Conservation (phyloP, 2,797 vertebrate genomes). For the Anas capensis region DNA sequence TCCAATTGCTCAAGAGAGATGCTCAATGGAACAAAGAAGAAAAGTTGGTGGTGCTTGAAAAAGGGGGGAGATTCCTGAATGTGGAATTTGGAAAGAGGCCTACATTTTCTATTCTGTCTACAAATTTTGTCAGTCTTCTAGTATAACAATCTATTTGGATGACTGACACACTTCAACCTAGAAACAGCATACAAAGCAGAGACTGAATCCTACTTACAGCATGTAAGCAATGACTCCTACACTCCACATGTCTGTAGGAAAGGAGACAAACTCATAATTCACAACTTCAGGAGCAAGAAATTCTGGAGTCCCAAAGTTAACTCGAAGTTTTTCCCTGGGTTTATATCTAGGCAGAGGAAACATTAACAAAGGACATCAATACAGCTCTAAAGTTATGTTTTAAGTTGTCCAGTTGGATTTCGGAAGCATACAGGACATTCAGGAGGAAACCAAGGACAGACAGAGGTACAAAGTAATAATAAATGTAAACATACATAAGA, state of each 20-base stretch:
- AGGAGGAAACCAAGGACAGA: not conserved
- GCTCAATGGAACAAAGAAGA: not conserved
- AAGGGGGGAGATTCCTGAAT: not conserved
- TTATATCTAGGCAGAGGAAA: slow-evolving; percentile 87
- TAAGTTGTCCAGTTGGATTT: not conserved
- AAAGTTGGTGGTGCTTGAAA: not conserved
- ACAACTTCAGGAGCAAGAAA: slow-evolving; percentile 97
- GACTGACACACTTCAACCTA: not conserved
- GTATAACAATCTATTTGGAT: not conserved
- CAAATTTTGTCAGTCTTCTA: not conserved
- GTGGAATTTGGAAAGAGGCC: not conserved
- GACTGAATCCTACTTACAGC: slow-evolving; percentile 86
- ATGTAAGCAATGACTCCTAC: slow-evolving; percentile 96
- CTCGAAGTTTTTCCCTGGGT: slow-evolving; percentile 93
- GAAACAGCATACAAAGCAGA: not conserved
- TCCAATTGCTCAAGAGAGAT: not conserved
- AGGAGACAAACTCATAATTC: slow-evolving; percentile 98
- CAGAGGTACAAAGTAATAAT: not conserved
- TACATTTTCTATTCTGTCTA: not conserved
- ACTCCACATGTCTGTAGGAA: slow-evolving; percentile 98
- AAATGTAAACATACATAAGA: not conserved
- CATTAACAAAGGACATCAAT: slow-evolving; percentile 1
- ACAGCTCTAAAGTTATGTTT: not conserved
- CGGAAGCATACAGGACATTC: not conserved
- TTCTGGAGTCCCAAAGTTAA: slow-evolving; percentile 98